A percentile compares a stretch with the other conserved stretches of the same genome.
Conservation (phyloP, 2,888 invertebrate genomes). For the Polymixis flavicincta region DNA sequence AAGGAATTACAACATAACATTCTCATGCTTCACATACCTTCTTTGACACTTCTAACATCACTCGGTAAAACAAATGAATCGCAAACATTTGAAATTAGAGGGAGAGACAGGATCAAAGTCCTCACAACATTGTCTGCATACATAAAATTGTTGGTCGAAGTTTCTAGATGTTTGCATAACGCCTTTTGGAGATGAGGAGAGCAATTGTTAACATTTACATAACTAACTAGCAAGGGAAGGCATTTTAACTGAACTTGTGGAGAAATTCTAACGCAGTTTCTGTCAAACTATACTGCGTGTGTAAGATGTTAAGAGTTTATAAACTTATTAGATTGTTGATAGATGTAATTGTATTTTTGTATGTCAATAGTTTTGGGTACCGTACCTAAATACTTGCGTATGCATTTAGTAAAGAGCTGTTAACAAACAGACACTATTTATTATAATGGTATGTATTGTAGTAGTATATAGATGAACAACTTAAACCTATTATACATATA, state of each 20-base stretch:
- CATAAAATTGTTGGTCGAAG: conserved; percentile 58
- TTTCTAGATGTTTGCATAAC: conserved; percentile 60
- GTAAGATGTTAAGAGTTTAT: background rate
- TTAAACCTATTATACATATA: background rate
- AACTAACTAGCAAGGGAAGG: conserved; percentile 49
- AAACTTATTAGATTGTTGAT: background rate
- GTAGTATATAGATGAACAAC: too few species aligned
- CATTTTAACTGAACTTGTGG: conserved; percentile 46
- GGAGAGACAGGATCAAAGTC: conserved; percentile 53
- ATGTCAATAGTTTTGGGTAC: too few species aligned
- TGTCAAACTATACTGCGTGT: background rate
- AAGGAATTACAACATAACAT: conserved; percentile 29
- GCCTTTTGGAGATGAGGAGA: conserved; percentile 44
- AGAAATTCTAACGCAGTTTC: conserved; percentile 30
- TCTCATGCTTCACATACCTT: conserved; percentile 43
- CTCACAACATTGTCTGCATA: conserved; percentile 57
- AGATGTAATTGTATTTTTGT: too few species aligned
- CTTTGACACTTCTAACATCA: conserved; percentile 56
- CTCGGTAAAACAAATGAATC: conserved; percentile 44
- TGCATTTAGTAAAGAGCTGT: too few species aligned
- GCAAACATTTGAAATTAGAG: conserved; percentile 55
- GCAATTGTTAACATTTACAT: conserved; percentile 59
- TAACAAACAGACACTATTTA: too few species aligned
- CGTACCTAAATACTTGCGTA: too few species aligned
- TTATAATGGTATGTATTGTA: too few species aligned